phyloP scores from a whole-genome alignment of 1,140 invertebrate genomes.

The Idris sp. region DNA sequence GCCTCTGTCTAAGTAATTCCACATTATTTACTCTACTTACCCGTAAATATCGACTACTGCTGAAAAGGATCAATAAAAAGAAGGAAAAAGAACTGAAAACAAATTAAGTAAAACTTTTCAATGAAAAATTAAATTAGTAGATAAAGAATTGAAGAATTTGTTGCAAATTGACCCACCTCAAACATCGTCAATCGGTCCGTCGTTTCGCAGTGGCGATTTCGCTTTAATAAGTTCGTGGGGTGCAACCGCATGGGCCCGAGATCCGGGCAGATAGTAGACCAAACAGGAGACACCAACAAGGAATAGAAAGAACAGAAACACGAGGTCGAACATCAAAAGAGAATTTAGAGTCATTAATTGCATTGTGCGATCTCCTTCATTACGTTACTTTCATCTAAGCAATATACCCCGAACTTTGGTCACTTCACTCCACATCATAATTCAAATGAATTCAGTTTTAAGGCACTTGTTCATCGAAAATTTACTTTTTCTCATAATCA shows the following conservation, averaged over 20 bases:
- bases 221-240: conserved; percentile 74
- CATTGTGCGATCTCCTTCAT: conserved; percentile 80
- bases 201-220: conserved; percentile 66
- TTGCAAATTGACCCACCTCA: conserved; percentile 77
- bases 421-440: conserved; percentile 31
- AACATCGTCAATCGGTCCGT: conserved; percentile 75
- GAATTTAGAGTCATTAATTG: conserved; percentile 90
- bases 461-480: conserved; percentile 39
- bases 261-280: conserved; percentile 86
- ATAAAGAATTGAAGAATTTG: too few species aligned
- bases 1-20: too few species aligned
- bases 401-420: conserved; percentile 8
- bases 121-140: too few species aligned
- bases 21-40: too few species aligned
- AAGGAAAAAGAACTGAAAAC: too few species aligned
- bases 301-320: conserved; percentile 90
- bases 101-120: too few species aligned
- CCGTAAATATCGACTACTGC: too few species aligned
- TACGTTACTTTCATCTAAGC: conserved; percentile 65
- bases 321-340: conserved; percentile 90
- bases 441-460: conserved; percentile 35
- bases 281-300: conserved; percentile 88
- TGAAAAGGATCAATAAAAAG: too few species aligned
- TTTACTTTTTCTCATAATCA: conserved; percentile 17
- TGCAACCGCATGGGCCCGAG: conserved; percentile 71